Evolutionary conservation across 2,797 vertebrate species (phyloP), one percentile per base, ranked within the genome.

Genomic region (Lagodon rhomboides): DNA sequence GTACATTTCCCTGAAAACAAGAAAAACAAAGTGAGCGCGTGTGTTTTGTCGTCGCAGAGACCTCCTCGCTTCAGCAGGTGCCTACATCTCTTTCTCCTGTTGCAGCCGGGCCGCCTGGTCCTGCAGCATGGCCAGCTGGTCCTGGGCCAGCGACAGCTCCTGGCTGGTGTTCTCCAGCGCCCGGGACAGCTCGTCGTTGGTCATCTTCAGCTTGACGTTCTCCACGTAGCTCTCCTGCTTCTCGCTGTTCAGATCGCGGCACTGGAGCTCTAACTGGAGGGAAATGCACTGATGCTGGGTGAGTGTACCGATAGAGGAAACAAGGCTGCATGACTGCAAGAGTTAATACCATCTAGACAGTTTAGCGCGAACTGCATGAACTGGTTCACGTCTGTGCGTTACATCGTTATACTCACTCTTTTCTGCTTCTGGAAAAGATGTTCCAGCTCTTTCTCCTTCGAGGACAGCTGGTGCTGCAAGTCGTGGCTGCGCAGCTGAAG

Each of bases 51-150:
- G 43, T 44, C 7, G 30, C 46, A 12, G 3, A 30, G 22, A 43
- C 12, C 6, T 5, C 5, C 10, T 30, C 22, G 17, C 17, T 18
- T 47, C 43, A 11, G 9, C 34, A 1, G 38, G 38, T 3, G 38
- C 96, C 89, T 89, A 98, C 97, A 97, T 95, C 91, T 99, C 97
- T 83, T 97, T 97, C 80, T 98, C 97, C 86, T 96, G 95, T 0
- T 96, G 95, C 46, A 97, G 95, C 22, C 90, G 92, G 60, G 91
- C 89, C 0, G 96, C 95, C 85, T 97, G 96, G 25, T 96, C 93
- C 87, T 98, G 97, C 51, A 99, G 95, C 82, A 94, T 69, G 18
- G 93, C 85, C 85, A 99, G 90, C 92, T 98, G 97, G 5, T 95
- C 95, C 87, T 97, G 97, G 22, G 97, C 94, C 4, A 95, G 80